Base-by-base conservation (phyloP, 2,113 vertebrate genomes). In the Crotalus horridus region DNA sequence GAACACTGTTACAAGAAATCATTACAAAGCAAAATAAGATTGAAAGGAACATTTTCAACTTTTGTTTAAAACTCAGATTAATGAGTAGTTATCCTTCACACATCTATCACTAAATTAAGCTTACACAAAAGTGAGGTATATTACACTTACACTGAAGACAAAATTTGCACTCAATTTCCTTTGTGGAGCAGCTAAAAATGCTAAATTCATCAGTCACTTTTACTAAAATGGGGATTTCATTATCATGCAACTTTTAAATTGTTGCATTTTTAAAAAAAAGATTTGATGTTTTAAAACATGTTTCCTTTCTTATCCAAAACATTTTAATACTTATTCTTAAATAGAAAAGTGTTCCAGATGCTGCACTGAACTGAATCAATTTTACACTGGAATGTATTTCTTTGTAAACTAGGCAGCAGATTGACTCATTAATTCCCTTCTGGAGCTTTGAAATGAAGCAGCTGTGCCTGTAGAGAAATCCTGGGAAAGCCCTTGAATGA, bases 11-110 rank as follows among this genome's bases (percentile, higher is more conserved):
- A 39, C 89, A 85, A 23, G 9, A 56, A 92, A 81, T 24, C 23
- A 94, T 87, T 51, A 64, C 46, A 91, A 91, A 94, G 85, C 59
- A 55, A 93, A 91, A 89, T 51, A 61, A 90, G 87, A 89, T 90
- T 90, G 26, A 90, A n/a, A 58, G 61, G 93, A 94, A 92, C 43
- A 54, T 92, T 87, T 81, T 58, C 6, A 88, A 64, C 3, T 93
- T 90, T 94, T 90, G 12, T 6, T 0, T 69, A 69, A 58, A 26
- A 58, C 48, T 87, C 51, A 93, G 46, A 3, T 3, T 51, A 81
- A 54, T 56, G 90, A 24, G 81, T 89, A 39, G 87, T 58, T 88
- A 29, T 11, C 61, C 92, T 89, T 33, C 89, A 51, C 12, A 11
- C 13, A 93, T 86, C 53, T 12, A 74, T 74, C 26, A 90, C 91